Evolutionary conservation across 2,797 vertebrate species (phyloP), one percentile per base, ranked within the genome.

Genomic region (Sciaenops ocellatus): DNA sequence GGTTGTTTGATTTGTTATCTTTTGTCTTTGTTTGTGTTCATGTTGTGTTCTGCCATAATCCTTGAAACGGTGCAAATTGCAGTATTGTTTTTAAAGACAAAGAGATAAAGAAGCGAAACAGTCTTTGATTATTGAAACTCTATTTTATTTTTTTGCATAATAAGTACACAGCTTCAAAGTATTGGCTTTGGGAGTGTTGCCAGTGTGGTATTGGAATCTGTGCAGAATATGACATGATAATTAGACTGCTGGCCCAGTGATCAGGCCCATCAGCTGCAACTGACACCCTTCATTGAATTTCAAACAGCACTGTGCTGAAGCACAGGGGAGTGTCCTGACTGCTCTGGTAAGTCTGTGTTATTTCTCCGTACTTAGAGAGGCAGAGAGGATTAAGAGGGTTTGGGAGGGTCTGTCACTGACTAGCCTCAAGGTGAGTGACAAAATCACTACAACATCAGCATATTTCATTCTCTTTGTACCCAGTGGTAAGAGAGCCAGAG

Each of bases 351-450:
- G 56, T 72, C 56, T 20, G 15, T 38, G 67, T 68, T 79, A 74
- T 79, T 82, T 74, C 57, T 85, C 75, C 52, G 38, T 55, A 63
- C 78, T 80, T 51, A 59, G 47, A 84, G 56, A 81, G 59, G 68
- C 77, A 75, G 60, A 60, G 77, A 79, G 73, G 78, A 89, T 85
- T 80, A 87, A 83, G 85, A 59, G 51, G 80, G 71, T 70, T 80
- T 81, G 62, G 77, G 72, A 79, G 69, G 79, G 76, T 81, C 77
- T 87, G 85, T 89, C 82, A 80, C 57, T 50, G 55, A 38, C 68
- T 88, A 16, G 82, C 88, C 92, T 90, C 72, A 86, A 90, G 89
- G 89, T 93, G 89, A 92, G 79, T 81, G 90, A 86, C 87, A 89
- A 90, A 89, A 92, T 90, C 85, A 76, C 82, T 78, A 72, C 76